Evolutionary conservation across 2,888 invertebrate genomes (phyloP), one percentile per base, ranked within the genome.

Genomic region (Drosophila merina): DNA sequence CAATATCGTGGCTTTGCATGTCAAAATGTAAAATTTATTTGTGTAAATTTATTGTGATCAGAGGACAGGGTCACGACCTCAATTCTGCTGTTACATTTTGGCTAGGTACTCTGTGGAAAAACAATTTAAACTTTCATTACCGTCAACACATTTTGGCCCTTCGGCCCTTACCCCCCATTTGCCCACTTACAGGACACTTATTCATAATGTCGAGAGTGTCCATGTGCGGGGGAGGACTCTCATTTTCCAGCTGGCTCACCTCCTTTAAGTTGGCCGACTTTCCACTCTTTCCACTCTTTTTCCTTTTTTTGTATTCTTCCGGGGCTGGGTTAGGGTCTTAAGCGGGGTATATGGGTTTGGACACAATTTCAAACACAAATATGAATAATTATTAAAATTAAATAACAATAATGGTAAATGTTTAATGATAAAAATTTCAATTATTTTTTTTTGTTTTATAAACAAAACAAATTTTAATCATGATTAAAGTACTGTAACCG

Each of bases 101-200:
- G 49, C 74, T 73, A 63, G 71, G 70, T 68, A 67, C 64, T 56
- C 56, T 20, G 64, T 42, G 64, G 55, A 70, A 75, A 81, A 82
- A 87, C 82, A 82, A 87, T 85, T 82, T 79, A 72, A 87, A 85
- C 71, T 87, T 87, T 87, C 79, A 87, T 87, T 82, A 79, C 76
- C 67, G 66, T 60, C 85, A 76, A 49, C 73, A 56, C 58, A 74
- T 49, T 45, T 8, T 10, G 9, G 8, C n/a, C 25, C 12, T 26
- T 26, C n/a, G 44, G 30, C 49, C 48, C 51, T 54, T 59, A 42
- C 49, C 67, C 66, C 54, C 60, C 45, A 47, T 77, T 71, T 50
- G 77, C 67, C 83, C 79, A 76, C 75, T 82, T 72, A 76, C 67
- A 68, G 60, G 82, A 74, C 82, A 76, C 85, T 82, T 79, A 85